Base-by-base conservation (phyloP, 2,113 vertebrate species). In the Peromyscus polionotus region DNA sequence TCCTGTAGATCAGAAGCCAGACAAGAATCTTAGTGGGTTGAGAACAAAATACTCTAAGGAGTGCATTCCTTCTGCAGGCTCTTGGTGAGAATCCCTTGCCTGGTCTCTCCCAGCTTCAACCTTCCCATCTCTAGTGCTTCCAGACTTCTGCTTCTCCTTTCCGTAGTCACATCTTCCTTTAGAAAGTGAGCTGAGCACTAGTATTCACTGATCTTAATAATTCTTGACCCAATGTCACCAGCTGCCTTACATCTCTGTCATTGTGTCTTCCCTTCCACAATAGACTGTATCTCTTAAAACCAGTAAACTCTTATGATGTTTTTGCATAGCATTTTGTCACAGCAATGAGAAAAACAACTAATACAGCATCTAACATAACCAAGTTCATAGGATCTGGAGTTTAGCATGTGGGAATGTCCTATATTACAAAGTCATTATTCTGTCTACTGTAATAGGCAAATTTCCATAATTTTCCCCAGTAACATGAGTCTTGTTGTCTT, bases 151-250 rank as follows among this genome's bases (percentile, higher is more conserved):
- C 12, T 45, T 81, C 19, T 57, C 26, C 76, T 39, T 80, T 88
- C 67, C 4, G 11, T 16, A 70, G 63, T 88, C 42, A 39, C 48
- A 24, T 84, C 92, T 96, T 96, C 75, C 75, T 12, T 80, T 80
- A 57, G 36, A n/a, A 39, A 39, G 20, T 2, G 5, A 19, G 20
- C 48, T 54, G 33, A 72, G 22, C 48, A 39, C 22, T 24, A 72
- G 33, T 24, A 28, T 17, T 24, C 13, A 73, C 39, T 3, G 2
- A 16, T 72, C 67, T 72, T 36, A 36, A 39, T 57, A 48, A 20
- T 22, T 51, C 42, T 72, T n/a, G 36, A 28, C 31, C 31, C 48
- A 68, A 39, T 57, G 67, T 54, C 67, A 72, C 86, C 9, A 88
- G 10, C 6, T 51, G 22, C 48, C 7, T 72, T 13, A 9, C 24